Conservation (phyloP, 2,113 vertebrate genomes). For the Philantomba maxwellii region DNA sequence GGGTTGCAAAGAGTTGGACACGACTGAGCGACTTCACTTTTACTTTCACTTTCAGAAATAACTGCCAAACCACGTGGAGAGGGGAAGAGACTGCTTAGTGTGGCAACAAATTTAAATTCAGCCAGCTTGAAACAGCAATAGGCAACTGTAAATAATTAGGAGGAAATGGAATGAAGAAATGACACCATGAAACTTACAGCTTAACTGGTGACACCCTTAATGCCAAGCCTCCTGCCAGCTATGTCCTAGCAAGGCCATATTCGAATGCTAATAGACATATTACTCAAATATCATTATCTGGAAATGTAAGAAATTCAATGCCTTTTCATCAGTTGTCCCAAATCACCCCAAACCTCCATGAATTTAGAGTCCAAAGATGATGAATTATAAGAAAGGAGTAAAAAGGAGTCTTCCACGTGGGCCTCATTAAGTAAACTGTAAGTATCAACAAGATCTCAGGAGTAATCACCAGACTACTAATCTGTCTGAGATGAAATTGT, state of each 20-base stretch:
- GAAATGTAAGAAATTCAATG: neutral
- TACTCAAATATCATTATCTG: neutral
- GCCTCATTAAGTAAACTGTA: neutral
- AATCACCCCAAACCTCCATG: neutral
- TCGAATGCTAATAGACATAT: neutral
- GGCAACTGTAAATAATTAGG: conserved; percentile 30
- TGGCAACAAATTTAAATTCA: neutral
- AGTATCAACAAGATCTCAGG: neutral
- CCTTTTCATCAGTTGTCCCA: neutral
- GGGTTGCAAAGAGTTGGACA: no score
- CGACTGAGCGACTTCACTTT: no score
- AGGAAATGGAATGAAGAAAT: neutral
- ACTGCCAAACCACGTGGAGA: neutral
- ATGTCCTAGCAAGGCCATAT: neutral
- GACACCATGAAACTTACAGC: neutral
- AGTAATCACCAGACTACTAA: accelerated
- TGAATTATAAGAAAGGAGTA: neutral
- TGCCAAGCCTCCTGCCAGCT: neutral
- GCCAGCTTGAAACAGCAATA: neutral
- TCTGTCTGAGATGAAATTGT: neutral
- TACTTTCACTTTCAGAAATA: conserved; percentile 13
- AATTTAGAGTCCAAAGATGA: neutral
- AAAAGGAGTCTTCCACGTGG: neutral
- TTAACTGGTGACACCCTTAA: neutral
- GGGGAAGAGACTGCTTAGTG: neutral